Evolutionary conservation across 1,140 invertebrate species (phyloP).

Genomic region (Euura saliciscinereae): DNA sequence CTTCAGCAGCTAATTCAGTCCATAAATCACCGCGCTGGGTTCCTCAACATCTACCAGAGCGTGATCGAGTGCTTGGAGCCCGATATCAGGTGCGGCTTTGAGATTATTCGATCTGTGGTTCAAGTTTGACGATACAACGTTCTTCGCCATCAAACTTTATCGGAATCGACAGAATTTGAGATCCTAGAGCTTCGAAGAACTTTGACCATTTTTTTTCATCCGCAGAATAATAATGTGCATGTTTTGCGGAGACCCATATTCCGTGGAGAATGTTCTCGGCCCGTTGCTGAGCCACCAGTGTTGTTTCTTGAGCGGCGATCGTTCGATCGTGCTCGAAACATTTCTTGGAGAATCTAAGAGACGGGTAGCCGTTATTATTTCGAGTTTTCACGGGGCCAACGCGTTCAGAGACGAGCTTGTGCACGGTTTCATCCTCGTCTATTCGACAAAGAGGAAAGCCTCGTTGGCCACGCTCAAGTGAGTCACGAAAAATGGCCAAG

Average conservation of each 20-base stretch:
- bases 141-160: not conserved
- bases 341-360: constrained; percentile 88
- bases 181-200: too few relatives aligned
- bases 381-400: constrained; percentile 94
- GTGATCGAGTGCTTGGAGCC: constrained; percentile 82
- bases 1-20: constrained; percentile 76
- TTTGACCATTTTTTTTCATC: constrained; percentile 23
- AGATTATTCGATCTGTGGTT: too few relatives aligned
- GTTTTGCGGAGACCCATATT: constrained; percentile 96
- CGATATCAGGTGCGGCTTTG: constrained; percentile 74
- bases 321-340: constrained; percentile 89
- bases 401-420: constrained; percentile 91
- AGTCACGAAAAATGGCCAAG: constrained; percentile 39
- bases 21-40: constrained; percentile 74
- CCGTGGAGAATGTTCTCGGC: constrained; percentile 86
- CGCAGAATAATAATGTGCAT: constrained; percentile 92
- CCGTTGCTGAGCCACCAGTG: constrained; percentile 88
- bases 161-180: too few relatives aligned
- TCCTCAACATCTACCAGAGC: constrained; percentile 75
- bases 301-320: constrained; percentile 84
- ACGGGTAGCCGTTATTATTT: constrained; percentile 91
- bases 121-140: constrained; percentile 19
- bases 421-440: constrained; percentile 95
- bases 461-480: constrained; percentile 92
- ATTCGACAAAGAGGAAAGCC: constrained; percentile 93